Conservation (phyloP, 2,888 invertebrate species). For the Nomada ferruginata region DNA sequence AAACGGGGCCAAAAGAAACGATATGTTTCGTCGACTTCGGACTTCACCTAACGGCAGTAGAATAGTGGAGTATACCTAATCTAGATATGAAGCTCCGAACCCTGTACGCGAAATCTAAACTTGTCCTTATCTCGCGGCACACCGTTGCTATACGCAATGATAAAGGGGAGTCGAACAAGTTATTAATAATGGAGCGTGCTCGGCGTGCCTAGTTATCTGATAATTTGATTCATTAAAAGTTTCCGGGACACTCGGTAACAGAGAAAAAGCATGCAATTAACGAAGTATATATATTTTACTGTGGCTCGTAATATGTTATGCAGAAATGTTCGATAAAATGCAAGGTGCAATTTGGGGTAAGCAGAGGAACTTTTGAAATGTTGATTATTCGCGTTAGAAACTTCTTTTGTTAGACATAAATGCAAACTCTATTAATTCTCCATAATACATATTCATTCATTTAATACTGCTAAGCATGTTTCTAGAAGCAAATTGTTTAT, state of each 20-base stretch:
- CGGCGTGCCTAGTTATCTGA: not conserved
- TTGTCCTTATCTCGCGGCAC: conserved; percentile 17
- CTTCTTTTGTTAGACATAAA: too few species aligned
- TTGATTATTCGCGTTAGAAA: too few species aligned
- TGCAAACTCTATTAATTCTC: too few species aligned
- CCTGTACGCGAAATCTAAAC: conserved; percentile 9
- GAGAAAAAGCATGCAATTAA: conserved; percentile 19
- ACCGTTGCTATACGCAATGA: not conserved
- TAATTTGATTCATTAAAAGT: conserved; percentile 47
- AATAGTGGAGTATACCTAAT: conserved; percentile 11
- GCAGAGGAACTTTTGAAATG: not conserved
- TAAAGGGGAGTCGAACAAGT: conserved; percentile 2
- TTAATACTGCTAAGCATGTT: too few species aligned
- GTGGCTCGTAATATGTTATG: not conserved
- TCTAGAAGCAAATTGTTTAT: too few species aligned
- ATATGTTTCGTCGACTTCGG: conserved; percentile 5
- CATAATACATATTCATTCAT: too few species aligned
- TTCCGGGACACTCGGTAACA: conserved; percentile 8
- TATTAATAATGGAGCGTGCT: conserved; percentile 21
- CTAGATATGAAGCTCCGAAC: conserved; percentile 36
- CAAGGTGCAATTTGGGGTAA: too few species aligned
- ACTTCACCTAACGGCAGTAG: conserved; percentile 32
- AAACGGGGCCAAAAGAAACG: not conserved
- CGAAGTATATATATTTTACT: not conserved
- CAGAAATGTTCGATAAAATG: not conserved